Evolutionary conservation across 2,888 invertebrate species (phyloP).

Genomic region (Ptilodon capucinus): DNA sequence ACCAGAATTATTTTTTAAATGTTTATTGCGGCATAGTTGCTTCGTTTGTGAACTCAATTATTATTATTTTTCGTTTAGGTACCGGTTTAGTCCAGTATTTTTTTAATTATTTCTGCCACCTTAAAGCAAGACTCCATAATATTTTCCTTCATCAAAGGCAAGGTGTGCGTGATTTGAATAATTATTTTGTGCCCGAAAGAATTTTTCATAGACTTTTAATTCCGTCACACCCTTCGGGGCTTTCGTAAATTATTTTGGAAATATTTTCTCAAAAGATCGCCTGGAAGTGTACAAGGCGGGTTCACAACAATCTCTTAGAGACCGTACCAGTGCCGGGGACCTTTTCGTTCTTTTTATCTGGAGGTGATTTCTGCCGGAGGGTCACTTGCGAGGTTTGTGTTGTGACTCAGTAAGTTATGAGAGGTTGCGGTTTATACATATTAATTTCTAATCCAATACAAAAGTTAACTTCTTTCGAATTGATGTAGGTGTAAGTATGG

Average conservation of each 20-base stretch:
- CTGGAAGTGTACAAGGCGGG: conserved; percentile 34
- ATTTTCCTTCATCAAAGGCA: background rate
- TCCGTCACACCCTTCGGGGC: background rate
- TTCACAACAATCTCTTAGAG: conserved; percentile 35
- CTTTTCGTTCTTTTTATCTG: conserved; percentile 37
- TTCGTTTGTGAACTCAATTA: no score
- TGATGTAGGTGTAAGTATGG: no score
- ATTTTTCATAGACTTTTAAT: background rate
- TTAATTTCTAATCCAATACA: no score
- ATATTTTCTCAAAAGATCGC: conserved; percentile 26
- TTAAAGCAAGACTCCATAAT: background rate
- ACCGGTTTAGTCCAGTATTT: no score
- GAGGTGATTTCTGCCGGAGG: conserved; percentile 40
- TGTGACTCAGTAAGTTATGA: conserved; percentile 10
- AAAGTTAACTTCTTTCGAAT: no score
- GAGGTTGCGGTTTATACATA: conserved; percentile 10
- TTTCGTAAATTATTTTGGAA: conserved; percentile 36
- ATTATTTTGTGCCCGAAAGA: background rate
- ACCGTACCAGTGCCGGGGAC: conserved; percentile 20
- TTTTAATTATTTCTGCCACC: no score
- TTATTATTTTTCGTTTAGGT: no score
- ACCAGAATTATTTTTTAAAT: no score
- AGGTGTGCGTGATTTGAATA: background rate
- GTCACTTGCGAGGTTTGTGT: conserved; percentile 12
- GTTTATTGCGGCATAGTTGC: no score